Evolutionary conservation across 2,797 vertebrate species (phyloP), one percentile per base, ranked within the genome.

Genomic region (Yasuhikotakia modesta): DNA sequence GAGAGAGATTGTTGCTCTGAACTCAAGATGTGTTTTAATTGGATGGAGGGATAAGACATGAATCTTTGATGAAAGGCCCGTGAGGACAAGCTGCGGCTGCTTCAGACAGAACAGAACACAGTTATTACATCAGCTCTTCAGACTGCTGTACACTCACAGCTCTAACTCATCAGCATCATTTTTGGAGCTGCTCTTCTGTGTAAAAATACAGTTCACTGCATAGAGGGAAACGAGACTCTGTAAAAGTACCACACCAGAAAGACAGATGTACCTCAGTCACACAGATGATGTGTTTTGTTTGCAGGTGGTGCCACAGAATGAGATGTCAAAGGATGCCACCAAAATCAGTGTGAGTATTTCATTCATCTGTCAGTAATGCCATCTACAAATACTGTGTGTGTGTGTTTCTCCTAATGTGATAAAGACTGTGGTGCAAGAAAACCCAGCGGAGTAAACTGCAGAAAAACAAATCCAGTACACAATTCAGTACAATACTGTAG

Each of bases 311-410:
- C 89, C 92, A 5, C 95, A 94, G 83, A 95, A 96, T 68, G 95
- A 96, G 81, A 86, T 91, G 0, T 92, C 92, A 76, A 97, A 96
- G 90, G 97, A 96, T 8, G 95, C 96, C 0, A 98, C 96, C 67
- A 98, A 99, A 92, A 99, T 99, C 88, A 99, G 96, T n/a, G 97
- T 99, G 90, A 97, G 97, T 97, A 13, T 30, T 61, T 43, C 11
- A 6, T 32, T 77, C 68, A 14, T 27, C 32, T 72, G 50, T 57
- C 35, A 48, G 22, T 32, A 39, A 64, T 63, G 50, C 69, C 61
- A 76, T n/a, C 16, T 68, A 67, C 53, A 77, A 61, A 53, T 61
- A 35, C 45, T 73, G 19, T 65, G 11, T 30, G 43, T 64, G 16
- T n/a, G 7, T 52, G 19, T 68, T 30, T 73, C 22, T 77, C 53